phyloP scores from a whole-genome alignment of 2,888 invertebrate species.

The Luffia ferchaultella region DNA sequence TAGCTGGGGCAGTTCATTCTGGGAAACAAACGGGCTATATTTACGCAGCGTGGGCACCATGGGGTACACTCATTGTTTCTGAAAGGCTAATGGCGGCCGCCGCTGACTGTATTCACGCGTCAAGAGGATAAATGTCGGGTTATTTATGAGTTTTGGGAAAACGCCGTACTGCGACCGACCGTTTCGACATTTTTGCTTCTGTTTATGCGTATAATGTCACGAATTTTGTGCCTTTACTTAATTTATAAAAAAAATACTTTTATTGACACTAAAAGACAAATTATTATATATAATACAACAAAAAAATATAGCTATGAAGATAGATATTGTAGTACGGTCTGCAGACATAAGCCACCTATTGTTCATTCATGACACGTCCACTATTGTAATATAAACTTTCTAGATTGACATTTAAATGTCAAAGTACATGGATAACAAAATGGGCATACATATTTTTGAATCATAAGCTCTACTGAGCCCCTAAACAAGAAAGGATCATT shows the following conservation, averaged over 20 bases:
- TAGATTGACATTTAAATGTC: not conserved
- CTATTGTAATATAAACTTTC: no score
- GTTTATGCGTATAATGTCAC: not conserved
- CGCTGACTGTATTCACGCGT: slow-evolving; percentile 39
- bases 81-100: not conserved
- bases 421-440: not conserved
- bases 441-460: not conserved
- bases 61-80: not conserved
- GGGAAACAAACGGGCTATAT: not conserved
- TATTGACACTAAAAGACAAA: no score
- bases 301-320: no score
- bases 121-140: slow-evolving; percentile 55
- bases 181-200: not conserved
- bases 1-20: not conserved
- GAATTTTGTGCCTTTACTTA: not conserved
- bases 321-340: no score
- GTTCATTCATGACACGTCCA: no score
- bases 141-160: slow-evolving; percentile 42
- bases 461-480: not conserved
- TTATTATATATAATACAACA: no score
- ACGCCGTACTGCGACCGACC: not conserved
- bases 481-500: not conserved
- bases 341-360: no score
- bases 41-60: not conserved
- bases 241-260: no score